Conservation (phyloP, 2,113 vertebrate species). For the Vanacampus margaritifer region DNA sequence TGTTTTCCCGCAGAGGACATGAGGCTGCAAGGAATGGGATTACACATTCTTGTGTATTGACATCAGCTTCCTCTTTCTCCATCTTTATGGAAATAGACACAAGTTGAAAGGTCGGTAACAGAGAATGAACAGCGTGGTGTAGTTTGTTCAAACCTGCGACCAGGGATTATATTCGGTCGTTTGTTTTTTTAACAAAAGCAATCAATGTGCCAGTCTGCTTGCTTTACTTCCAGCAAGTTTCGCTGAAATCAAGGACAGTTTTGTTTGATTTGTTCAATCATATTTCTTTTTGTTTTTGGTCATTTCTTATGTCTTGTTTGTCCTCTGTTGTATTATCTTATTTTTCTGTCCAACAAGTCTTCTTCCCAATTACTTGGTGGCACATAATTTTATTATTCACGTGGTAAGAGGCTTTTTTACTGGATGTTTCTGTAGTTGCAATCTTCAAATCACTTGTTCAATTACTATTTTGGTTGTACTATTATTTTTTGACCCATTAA, state of each 20-base stretch:
- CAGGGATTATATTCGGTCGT: background rate
- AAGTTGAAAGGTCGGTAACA: slow-evolving; percentile 50
- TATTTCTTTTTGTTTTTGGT: background rate
- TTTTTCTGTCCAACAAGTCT: background rate
- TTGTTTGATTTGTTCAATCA: background rate
- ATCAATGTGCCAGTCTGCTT: too few relatives aligned
- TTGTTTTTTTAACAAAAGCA: background rate
- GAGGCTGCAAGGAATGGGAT: slow-evolving; percentile 67
- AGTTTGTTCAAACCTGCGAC: slow-evolving; percentile 1
- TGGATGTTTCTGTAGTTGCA: background rate
- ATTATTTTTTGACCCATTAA: background rate
- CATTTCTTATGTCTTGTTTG: background rate
- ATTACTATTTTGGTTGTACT: background rate
- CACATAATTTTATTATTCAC: background rate
- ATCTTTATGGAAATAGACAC: slow-evolving; percentile 54
- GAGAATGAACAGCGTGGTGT: slow-evolving; percentile 10
- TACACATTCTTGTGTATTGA: slow-evolving; percentile 74
- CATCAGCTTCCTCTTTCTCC: slow-evolving; percentile 65
- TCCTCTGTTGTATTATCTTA: background rate
- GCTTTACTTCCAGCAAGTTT: background rate
- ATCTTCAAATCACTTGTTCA: background rate
- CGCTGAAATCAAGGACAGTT: background rate
- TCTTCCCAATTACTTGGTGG: background rate
- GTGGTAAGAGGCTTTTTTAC: background rate
- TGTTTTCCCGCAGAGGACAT: slow-evolving; percentile 68